Base-by-base conservation (phyloP, 2,797 vertebrate genomes). In the Arctocebus calabarensis region DNA sequence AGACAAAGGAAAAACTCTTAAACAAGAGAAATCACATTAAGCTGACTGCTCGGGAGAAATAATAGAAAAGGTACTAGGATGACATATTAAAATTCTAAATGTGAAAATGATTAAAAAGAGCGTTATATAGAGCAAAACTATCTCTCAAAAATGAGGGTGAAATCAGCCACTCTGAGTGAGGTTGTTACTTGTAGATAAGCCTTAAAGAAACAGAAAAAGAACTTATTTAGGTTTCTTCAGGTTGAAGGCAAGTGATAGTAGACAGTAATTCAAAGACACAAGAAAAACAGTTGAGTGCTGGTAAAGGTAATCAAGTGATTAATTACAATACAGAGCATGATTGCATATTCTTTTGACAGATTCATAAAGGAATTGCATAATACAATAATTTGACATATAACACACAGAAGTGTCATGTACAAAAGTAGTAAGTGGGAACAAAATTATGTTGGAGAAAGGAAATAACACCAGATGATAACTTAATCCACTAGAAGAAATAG, bases 1-100 rank as follows among this genome's bases (percentile, higher is more conserved):
- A 85, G 43, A 90, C 57, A 64, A 94, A 85, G 43, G 84, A 52
- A 78, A 90, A 90, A n/a, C 64, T 29, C 64, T 52, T 25, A 89
- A 57, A 88, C 20, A 77, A 84, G 29, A 90, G 17, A 22, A 34
- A 74, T 25, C 45, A 62, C 59, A 82, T 37, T 25, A 91, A 59
- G 16, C 32, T 79, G 29, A 40, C 25, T 40, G 40, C 20, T 71
- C 32, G 48, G 48, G 22, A 45, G 57, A 79, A 71, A 57, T 57
- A 57, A 57, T 20, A 81, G 59, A 29, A 19, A 83, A 88, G 32
- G 17, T 25, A 71, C 22, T 29, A 34, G 34, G 13, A 68, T 59
- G 70, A 68, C 7, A 82, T n/a, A 79, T 52, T 32, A 52, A 83
- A 83, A 66, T 66, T 14, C 6, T 55, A 59, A 66, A 77, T 57